Evolutionary conservation across 2,797 vertebrate genomes (phyloP), one percentile per base, ranked within the genome.

Genomic region (Meriones psammophilus): DNA sequence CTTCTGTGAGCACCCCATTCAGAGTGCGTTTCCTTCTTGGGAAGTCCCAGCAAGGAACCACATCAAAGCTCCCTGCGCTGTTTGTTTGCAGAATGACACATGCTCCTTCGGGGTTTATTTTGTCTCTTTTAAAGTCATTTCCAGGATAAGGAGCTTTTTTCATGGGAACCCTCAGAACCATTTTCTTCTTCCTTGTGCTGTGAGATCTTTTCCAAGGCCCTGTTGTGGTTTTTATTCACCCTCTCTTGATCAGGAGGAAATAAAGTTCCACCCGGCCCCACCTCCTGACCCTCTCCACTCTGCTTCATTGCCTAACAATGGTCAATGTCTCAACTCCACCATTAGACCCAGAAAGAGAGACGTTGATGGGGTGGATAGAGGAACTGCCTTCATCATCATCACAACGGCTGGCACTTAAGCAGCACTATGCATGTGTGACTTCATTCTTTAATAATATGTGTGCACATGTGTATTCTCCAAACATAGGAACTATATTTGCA

Each of bases 21-120:
- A 88, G 28, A 91, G 64, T 68, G 30, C n/a, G 66, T 90, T 92
- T 74, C 42, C 89, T 77, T 36, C 64, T 88, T 90, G 88, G 85
- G 79, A 95, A 69, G 77, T 33, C 24, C 50, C 80, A 90, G 77
- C 26, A 83, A 95, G 83, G 39, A 89, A 90, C 36, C 54, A 73
- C 79, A 90, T 81, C 60, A 85, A 78, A 91, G 62, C 92, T 73
- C 87, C 60, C n/a, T 36, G 64, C 1, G 17, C 22, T 76, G 56
- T 85, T 93, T 93, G 77, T 71, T 97, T 91, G 69, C 46, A 91
- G 80, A 96, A 81, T 79, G 89, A 66, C 64, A 83, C 36, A 94
- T 79, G 46, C 36, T 36, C 76, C 93, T 71, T 39, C 73, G 76
- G 58, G 3, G 91, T 96, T 94, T 94, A 77, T 83, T 94, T 58